phyloP scores from a whole-genome alignment of 2,888 invertebrate species.

The Rhimphoctona megacephalus region DNA sequence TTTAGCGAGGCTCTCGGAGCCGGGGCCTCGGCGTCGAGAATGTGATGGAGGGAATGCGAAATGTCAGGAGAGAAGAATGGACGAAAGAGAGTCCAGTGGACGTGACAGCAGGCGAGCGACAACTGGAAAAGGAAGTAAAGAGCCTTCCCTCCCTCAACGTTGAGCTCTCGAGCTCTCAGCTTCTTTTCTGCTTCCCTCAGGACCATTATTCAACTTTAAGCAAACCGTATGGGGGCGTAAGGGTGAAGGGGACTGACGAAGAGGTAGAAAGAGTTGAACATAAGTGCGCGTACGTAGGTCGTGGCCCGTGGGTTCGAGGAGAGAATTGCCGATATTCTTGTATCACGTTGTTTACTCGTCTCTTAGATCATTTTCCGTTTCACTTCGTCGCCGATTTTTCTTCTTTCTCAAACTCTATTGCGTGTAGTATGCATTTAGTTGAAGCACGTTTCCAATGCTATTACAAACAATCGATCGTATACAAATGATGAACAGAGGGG shows the following conservation, averaged over 20 bases:
- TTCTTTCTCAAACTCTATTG: not conserved
- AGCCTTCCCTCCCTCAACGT: slow-evolving; percentile 43
- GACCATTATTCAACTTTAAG: slow-evolving; percentile 33
- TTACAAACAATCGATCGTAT: not conserved
- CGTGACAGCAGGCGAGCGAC: slow-evolving; percentile 69
- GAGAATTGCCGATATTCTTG: slow-evolving; percentile 51
- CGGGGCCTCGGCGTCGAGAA: slow-evolving; percentile 42
- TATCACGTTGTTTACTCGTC: slow-evolving; percentile 52
- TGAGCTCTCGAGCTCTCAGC: slow-evolving; percentile 36
- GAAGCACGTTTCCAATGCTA: slow-evolving; percentile 5
- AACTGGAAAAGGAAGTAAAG: slow-evolving; percentile 64
- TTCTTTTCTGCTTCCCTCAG: slow-evolving; percentile 51
- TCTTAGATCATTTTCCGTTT: slow-evolving; percentile 23
- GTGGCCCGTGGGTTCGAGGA: slow-evolving; percentile 62
- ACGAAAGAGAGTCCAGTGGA: slow-evolving; percentile 53
- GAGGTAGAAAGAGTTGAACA: slow-evolving; percentile 54
- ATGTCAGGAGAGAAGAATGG: slow-evolving; percentile 54
- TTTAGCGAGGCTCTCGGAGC: slow-evolving; percentile 43
- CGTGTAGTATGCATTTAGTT: not conserved
- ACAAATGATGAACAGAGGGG: not conserved
- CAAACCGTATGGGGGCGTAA: slow-evolving; percentile 7
- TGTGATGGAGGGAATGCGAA: slow-evolving; percentile 53
- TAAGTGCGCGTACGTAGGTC: slow-evolving; percentile 65
- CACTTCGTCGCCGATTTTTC: slow-evolving; percentile 5
- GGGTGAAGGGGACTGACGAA: not conserved